Percentiles rank a stretch among this genome's conserved stretches.
Conservation (phyloP, 2,888 invertebrate genomes). For the Hydrotaea cyrtoneurina region DNA sequence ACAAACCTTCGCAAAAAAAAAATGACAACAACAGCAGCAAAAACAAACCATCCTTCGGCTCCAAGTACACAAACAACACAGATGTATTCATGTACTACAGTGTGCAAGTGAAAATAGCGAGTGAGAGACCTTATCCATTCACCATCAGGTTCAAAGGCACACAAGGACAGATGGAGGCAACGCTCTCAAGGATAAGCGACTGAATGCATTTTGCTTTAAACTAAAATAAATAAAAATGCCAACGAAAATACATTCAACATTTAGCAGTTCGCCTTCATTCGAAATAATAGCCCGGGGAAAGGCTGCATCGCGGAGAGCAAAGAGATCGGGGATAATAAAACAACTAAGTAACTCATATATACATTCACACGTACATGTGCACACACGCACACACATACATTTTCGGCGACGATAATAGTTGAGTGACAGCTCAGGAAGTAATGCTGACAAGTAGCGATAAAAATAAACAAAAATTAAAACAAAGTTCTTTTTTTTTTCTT, state of each 20-base stretch:
- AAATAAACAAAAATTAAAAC: slow-evolving; percentile 43
- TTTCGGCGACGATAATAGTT: slow-evolving; percentile 1
- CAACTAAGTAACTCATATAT: slow-evolving; percentile 6
- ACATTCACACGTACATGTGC: background rate
- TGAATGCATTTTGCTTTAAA: slow-evolving; percentile 37
- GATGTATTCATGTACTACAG: background rate
- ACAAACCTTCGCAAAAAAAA: background rate
- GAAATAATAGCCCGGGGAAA: background rate
- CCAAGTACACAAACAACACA: slow-evolving; percentile 8
- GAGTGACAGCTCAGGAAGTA: slow-evolving; percentile 34
- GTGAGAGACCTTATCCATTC: slow-evolving; percentile 30
- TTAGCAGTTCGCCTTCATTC: slow-evolving; percentile 3
- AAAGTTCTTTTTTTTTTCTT: slow-evolving; percentile 4
- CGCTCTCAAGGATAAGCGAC: slow-evolving; percentile 35
- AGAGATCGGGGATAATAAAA: slow-evolving; percentile 23
- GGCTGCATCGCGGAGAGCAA: background rate
- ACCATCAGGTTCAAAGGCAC: slow-evolving; percentile 40
- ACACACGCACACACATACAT: no score
- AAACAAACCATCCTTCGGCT: background rate
- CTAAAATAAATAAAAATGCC: slow-evolving; percentile 36
- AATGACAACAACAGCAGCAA: background rate
- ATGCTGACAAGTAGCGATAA: slow-evolving; percentile 38
- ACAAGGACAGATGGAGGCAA: slow-evolving; percentile 42
- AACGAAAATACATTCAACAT: slow-evolving; percentile 26
- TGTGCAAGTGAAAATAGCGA: background rate